These are phyloP conservation scores for Dastarcus helophoroides DNA, from an alignment of 2,888 invertebrate genomes.

Conservation along the genomic window DNA sequence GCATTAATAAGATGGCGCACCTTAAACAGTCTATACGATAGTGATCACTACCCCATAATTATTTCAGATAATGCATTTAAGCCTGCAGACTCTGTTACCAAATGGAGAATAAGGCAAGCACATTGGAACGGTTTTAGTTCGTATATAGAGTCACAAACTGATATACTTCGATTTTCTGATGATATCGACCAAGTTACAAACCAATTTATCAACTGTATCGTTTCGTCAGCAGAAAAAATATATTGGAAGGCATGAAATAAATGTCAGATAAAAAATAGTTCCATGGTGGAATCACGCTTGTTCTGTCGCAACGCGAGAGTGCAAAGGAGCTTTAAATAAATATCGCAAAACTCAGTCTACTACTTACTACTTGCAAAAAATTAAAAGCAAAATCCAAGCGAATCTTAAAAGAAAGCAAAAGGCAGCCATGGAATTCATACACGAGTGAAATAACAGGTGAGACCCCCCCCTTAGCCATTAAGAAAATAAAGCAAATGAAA, in stretches of 20 bases:
- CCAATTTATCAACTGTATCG: conserved; percentile 3
- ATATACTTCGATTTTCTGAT: no score
- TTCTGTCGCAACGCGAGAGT: not conserved
- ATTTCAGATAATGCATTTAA: not conserved
- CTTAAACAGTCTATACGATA: conserved; percentile 6
- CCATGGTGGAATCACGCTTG: conserved; percentile 4
- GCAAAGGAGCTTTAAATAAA: conserved; percentile 2
- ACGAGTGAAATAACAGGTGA: conserved; percentile 1
- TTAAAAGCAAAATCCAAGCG: not conserved
- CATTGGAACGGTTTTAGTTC: not conserved
- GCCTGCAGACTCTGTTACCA: conserved; percentile 1
- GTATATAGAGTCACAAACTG: not conserved
- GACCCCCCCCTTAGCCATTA: conserved; percentile 3
- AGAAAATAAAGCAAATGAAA: conserved; percentile 4
- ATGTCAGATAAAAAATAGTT: conserved; percentile 1
- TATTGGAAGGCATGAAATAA: conserved; percentile 2
- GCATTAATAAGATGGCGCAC: conserved; percentile 4
- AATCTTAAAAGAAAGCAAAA: conserved; percentile 6
- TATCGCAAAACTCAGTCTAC: conserved; percentile 1
- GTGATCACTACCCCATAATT: conserved; percentile 9
- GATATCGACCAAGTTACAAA: no score
- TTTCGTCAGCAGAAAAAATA: conserved; percentile 5
- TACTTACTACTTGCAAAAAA: conserved; percentile 3
- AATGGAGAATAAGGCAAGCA: conserved; percentile 2
- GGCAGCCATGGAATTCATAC: conserved; percentile 2